Evolutionary conservation across 2,888 invertebrate species (phyloP), one percentile per base, ranked within the genome.

Genomic region (Leucophenga montana): DNA sequence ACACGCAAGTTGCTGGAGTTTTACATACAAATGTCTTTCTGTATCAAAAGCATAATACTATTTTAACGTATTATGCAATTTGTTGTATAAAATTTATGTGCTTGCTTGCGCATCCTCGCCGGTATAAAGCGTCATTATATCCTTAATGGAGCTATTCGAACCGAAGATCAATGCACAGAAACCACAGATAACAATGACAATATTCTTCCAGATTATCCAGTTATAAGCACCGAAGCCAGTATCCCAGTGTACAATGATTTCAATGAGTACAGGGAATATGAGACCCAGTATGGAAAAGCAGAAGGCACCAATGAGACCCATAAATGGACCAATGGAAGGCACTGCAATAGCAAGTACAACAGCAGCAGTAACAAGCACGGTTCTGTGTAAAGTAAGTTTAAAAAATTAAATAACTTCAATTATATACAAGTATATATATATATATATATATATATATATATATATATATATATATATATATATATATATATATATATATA

Each of bases 231-330:
- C 95, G 73, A 94, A 95, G 53, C 95, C 95, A 75, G 92, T 92
- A 69, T 95, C 93, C 95, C 96, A 96, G 87, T 92, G 95, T 0
- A 95, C 95, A 73, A 97, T 91, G 4, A 95, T 91, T 89, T 97
- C 97, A 74, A 98, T 94, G 71, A 95, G 90, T 3, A 89, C 95
- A 1, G 98, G 98, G 65, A 95, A 93, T 68, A 97, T 92, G 46
- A 98, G 92, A 16, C 97, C 97, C 22, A 98, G 91, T 76, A 96
- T 94, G 9, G 97, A 96, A 87, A 97, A 96, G 85, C 97, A 97
- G 85, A 97, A 94, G 56, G 97, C 97, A 76, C 98, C 98, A 75
- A 98, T 97, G 62, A 98, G 91, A 8, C 95, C 94, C 88, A 98
- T 96, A 86, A 98, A 95, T 0, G 97, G 95, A 13, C 92, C 94